Percentiles rank a stretch among this genome's conserved stretches.
Conservation (phyloP, 2,113 vertebrate species). For the Laticauda laticaudata region DNA sequence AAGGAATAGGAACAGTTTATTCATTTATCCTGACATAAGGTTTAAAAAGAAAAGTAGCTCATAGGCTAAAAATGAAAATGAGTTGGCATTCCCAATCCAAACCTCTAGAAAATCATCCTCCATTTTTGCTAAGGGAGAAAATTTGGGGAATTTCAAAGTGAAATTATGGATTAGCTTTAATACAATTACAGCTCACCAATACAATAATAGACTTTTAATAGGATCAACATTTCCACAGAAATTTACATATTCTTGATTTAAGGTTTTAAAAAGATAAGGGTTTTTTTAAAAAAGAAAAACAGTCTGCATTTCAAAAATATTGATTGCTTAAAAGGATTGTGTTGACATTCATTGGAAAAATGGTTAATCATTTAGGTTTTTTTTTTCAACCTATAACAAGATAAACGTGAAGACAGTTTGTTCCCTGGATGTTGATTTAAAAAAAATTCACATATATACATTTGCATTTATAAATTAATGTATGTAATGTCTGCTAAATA, state of each 20-base stretch:
- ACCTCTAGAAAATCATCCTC: neutral
- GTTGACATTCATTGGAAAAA: neutral
- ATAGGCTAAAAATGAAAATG: neutral
- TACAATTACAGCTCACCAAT: neutral
- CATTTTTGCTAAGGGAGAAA: neutral
- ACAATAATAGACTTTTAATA: neutral
- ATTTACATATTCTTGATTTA: neutral
- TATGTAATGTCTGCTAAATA: slow-evolving; percentile 57
- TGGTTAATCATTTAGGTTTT: neutral
- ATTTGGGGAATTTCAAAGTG: neutral
- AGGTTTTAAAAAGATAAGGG: neutral
- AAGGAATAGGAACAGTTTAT: neutral
- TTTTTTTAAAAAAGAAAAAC: neutral
- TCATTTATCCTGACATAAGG: neutral
- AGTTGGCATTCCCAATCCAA: neutral
- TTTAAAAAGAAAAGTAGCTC: neutral
- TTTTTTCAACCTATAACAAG: neutral
- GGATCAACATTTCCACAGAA: neutral
- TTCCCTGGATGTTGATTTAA: slow-evolving; percentile 40
- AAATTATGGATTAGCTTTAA: neutral
- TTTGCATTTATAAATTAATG: slow-evolving; percentile 49
- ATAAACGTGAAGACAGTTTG: neutral
- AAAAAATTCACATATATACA: neutral
- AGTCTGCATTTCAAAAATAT: neutral
- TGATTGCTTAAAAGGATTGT: neutral